Evolutionary conservation across 1,140 invertebrate genomes (phyloP), one percentile per base, ranked within the genome.

Genomic region (Drosophila navojoa): DNA sequence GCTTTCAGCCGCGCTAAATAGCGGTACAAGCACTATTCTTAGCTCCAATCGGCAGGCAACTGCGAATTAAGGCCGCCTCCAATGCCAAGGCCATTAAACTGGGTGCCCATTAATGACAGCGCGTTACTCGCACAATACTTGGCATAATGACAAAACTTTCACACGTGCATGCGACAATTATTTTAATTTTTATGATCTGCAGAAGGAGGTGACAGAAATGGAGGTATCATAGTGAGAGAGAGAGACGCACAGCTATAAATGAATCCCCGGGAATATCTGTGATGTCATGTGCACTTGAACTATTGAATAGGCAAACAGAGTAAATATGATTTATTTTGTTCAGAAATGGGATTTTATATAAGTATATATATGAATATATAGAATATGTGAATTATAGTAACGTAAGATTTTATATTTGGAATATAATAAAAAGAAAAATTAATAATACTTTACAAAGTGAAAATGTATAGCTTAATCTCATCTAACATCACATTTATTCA

Each of bases 121-220:
- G 79, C 66, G 40, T 45, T 59, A 63, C 58, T 38, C 40, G 22
- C 40, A 29, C 49, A 27, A 47, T 84, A 82, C 81, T 85, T 67
- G 64, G 68, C 80, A 77, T 87, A 87, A 87, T 89, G 84, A 84
- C 73, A 74, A 82, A 87, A 87, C 76, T 87, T 87, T 75, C 78
- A 71, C 82, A 87, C 79, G 79, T 87, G 79, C 82, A 71, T 45
- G 54, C 58, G 53, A 22, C 47, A 38, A 60, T 87, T 76, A 87
- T 89, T 87, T 87, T 87, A 87, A 89, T 89, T 89, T 89, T 89
- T 89, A 87, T 77, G 79, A 89, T 82, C 69, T 82, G 58, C 77
- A 11, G 38, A 49, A 60, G 42, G 13, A 45, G 47, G 47, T 42
- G 19, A 69, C 44, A 60, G 50, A 40, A 50, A 50, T 47, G 44